Base-by-base conservation (phyloP, 2,113 vertebrate species). In the Jaculus jaculus region DNA sequence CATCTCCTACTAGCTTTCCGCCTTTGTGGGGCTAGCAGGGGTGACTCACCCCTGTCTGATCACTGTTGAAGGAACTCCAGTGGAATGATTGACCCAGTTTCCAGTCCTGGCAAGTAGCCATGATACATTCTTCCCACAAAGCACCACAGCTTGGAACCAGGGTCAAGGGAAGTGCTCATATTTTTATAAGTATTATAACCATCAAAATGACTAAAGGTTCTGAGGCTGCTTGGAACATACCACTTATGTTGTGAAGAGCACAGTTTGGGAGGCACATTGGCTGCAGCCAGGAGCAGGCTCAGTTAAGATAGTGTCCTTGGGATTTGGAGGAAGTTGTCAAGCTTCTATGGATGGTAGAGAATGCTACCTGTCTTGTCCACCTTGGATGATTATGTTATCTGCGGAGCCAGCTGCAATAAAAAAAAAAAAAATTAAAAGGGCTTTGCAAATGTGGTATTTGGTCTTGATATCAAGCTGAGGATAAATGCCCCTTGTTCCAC, bases 391-490 rank as follows among this genome's bases (percentile, higher is more conserved):
- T 83, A 30, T 65, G 2, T 23, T 83, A 30, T 65, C 80, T 16
- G 39, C 39, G 83, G 54, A 71, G 75, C 34, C 61, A 73, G 47
- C 80, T 66, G 74, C 86, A 60, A 80, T 42, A 42, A 51, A 68
- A 8, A 32, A 93, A 91, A 65, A 87, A 83, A 95, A n/a, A n/a
- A n/a, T n/a, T n/a, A n/a, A n/a, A 72, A 89, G 32, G 21, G 51
- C 37, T 84, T 95, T 90, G 69, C 63, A 74, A 82, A 93, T 32
- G 23, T 84, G 73, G 58, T 77, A 51, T 84, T 86, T 42, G 34
- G 74, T 90, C 79, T 79, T 87, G 82, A 54, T 37, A 78, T 23
- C 37, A 37, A 28, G 20, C 28, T 83, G 42, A 71, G 61, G 32
- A 39, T 69, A 39, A 61, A 18, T 24, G 77, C 9, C 54, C 20